Conservation (phyloP, 2,888 invertebrate genomes). For the Acanthococcus lagerstroemiae region DNA sequence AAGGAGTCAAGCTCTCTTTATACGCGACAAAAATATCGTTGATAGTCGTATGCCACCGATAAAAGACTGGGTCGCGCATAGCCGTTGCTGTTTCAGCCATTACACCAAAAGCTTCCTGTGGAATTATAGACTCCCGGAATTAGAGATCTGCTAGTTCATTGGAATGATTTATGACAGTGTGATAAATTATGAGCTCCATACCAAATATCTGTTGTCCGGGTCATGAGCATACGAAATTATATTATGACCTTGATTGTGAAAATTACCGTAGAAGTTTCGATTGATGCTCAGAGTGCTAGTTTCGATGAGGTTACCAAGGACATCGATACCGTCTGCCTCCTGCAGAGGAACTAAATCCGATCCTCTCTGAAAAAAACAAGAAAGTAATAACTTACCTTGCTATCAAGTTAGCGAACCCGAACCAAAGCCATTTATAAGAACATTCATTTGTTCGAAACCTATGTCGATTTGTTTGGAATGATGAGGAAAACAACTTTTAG, state of each 20-base stretch:
- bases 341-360: slow-evolving; percentile 45
- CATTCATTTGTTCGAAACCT: no score
- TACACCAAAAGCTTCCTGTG: slow-evolving; percentile 59
- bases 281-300: slow-evolving; percentile 60
- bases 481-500: no score
- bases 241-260: slow-evolving; percentile 75
- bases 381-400: no score
- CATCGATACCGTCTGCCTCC: slow-evolving; percentile 62
- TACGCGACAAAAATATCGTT: slow-evolving; percentile 65
- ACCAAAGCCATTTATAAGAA: no score
- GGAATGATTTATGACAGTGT: no score
- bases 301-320: slow-evolving; percentile 70
- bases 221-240: slow-evolving; percentile 68
- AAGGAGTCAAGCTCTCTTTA: slow-evolving; percentile 58
- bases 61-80: slow-evolving; percentile 79
- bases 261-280: slow-evolving; percentile 59
- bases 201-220: slow-evolving; percentile 64
- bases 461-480: no score
- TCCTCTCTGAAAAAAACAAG: slow-evolving; percentile 9
- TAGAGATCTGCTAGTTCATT: no score
- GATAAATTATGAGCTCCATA: slow-evolving; percentile 40
- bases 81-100: slow-evolving; percentile 74
- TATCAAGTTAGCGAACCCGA: no score
- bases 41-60: slow-evolving; percentile 69
- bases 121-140: no score